Evolutionary conservation across 2,888 invertebrate genomes (phyloP).

Genomic region (Chironomus tentans): DNA sequence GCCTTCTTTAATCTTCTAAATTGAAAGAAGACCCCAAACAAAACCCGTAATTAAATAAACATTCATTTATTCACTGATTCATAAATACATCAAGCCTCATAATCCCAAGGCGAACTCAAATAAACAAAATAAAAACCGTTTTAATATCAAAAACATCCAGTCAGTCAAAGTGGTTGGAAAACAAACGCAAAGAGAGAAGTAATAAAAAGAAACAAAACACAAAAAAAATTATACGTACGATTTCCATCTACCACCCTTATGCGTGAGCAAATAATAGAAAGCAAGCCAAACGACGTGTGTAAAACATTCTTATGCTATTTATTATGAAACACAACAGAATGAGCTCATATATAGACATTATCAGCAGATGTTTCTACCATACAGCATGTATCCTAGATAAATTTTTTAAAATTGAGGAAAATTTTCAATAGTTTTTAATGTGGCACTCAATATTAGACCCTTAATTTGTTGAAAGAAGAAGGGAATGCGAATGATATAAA

Average conservation of each 20-base stretch:
- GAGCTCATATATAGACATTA: constrained; percentile 5
- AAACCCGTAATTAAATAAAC: neutral
- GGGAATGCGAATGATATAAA: neutral
- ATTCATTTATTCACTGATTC: too few relatives aligned
- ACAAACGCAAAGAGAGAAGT: neutral
- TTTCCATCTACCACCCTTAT: too few relatives aligned
- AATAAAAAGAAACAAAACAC: neutral
- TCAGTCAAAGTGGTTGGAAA: neutral
- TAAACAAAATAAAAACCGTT: neutral
- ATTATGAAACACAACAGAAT: neutral
- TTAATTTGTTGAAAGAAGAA: constrained; percentile 3
- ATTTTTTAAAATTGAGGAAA: neutral
- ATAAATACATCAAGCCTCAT: too few relatives aligned
- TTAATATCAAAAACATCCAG: neutral
- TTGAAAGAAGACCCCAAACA: neutral
- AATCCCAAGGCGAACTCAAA: too few relatives aligned
- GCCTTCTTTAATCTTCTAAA: neutral
- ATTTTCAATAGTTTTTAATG: neutral
- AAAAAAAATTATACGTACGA: too few relatives aligned
- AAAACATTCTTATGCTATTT: neutral
- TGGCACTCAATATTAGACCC: neutral
- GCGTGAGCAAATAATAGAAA: neutral
- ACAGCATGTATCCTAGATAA: too few relatives aligned
- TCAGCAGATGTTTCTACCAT: constrained; percentile 10
- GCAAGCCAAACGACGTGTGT: neutral